Percentiles rank a stretch among this genome's conserved stretches.
Evolutionary conservation across 2,888 invertebrate species (phyloP).

Genomic region (Drosophila histrio): DNA sequence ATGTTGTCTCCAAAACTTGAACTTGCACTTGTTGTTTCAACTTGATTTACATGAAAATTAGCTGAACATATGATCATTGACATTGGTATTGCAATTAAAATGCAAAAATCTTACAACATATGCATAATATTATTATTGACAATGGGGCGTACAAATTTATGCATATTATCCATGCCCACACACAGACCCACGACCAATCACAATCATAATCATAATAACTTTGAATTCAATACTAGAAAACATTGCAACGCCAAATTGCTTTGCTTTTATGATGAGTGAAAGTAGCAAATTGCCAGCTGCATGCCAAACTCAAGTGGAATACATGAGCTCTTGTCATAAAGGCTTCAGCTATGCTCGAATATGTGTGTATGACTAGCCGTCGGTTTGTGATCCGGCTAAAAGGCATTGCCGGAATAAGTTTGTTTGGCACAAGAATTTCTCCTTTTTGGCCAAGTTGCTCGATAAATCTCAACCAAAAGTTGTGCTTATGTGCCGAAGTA

Average conservation of each 20-base stretch:
- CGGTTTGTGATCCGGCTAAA: conserved; percentile 41
- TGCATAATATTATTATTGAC: conserved; percentile 56
- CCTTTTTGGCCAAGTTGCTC: conserved; percentile 59
- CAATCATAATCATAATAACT: conserved; percentile 17
- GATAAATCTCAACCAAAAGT: conserved; percentile 73
- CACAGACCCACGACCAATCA: conserved; percentile 4
- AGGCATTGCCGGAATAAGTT: conserved; percentile 68
- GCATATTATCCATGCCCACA: conserved; percentile 21
- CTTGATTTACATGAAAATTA: conserved; percentile 71
- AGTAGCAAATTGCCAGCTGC: conserved; percentile 20
- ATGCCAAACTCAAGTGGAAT: conserved; percentile 10
- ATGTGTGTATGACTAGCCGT: background rate
- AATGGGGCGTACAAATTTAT: conserved; percentile 45
- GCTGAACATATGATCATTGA: conserved; percentile 24
- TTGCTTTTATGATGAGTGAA: conserved; percentile 41
- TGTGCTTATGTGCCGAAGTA: conserved; percentile 25
- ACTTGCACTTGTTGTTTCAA: conserved; percentile 10
- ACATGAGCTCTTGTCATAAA: conserved; percentile 32
- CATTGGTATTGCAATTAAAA: conserved; percentile 60
- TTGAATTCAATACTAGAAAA: conserved; percentile 26
- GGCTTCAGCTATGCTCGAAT: conserved; percentile 19
- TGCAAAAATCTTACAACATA: conserved; percentile 70
- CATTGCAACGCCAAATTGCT: conserved; percentile 35
- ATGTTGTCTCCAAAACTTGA: conserved; percentile 2
- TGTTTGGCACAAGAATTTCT: conserved; percentile 47